Evolutionary conservation across 1,140 invertebrate genomes (phyloP).

Genomic region (Hetaerina americana): DNA sequence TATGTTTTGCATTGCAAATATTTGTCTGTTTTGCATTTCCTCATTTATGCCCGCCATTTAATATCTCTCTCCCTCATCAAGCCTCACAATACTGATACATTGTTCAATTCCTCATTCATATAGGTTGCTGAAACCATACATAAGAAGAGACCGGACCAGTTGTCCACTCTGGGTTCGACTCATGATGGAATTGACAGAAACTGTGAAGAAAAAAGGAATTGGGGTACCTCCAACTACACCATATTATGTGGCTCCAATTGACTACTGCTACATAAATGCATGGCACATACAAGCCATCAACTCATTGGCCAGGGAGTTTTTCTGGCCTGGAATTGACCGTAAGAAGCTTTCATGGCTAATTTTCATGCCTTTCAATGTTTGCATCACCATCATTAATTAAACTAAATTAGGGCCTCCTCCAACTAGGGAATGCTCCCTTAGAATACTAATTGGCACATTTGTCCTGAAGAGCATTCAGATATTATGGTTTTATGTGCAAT

Average conservation of each 20-base stretch:
- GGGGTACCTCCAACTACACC: conserved; percentile 28
- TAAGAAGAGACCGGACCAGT: conserved; percentile 48
- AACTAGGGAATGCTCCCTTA: too few species aligned
- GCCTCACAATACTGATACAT: too few species aligned
- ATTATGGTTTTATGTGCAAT: too few species aligned
- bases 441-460: too few species aligned
- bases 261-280: conserved; percentile 75
- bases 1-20: too few species aligned
- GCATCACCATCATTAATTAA: too few species aligned
- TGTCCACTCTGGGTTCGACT: conserved; percentile 46
- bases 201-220: conserved; percentile 43
- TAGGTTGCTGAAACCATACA: conserved; percentile 63
- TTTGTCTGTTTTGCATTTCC: too few species aligned
- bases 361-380: too few species aligned
- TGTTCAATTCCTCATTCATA: too few species aligned
- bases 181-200: conserved; percentile 40
- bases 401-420: too few species aligned
- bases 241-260: conserved; percentile 35
- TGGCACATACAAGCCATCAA: conserved; percentile 81
- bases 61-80: conserved; percentile 36
- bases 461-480: too few species aligned
- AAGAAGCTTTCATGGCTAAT: too few species aligned
- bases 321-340: conserved; percentile 87
- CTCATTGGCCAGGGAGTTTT: conserved; percentile 62
- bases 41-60: conserved; percentile 8